Evolutionary conservation across 2,113 vertebrate species (phyloP).

Genomic region (Rousettus leschenaultii): DNA sequence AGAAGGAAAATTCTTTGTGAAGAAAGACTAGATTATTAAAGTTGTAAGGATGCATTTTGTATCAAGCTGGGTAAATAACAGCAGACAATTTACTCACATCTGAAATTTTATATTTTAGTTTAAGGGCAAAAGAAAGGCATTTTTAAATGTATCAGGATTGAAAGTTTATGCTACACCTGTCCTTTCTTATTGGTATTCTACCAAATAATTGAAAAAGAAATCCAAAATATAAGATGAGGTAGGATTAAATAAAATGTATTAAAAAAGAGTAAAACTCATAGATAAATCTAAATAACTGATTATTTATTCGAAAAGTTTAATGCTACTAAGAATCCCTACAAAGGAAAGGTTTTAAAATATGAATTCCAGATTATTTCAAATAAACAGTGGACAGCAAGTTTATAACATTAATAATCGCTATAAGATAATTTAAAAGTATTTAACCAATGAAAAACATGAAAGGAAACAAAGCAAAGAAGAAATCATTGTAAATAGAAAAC

Average conservation of each 20-base stretch:
- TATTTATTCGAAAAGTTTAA: neutral
- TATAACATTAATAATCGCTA: neutral
- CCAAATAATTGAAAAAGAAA: conserved; percentile 4
- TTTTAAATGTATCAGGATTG: neutral
- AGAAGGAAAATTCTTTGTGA: neutral
- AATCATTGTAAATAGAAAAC: neutral
- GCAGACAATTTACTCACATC: neutral
- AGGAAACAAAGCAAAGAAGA: neutral
- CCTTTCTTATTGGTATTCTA: neutral
- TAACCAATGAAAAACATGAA: neutral
- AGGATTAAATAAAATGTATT: neutral
- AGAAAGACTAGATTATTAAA: neutral
- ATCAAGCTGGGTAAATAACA: neutral
- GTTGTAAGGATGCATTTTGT: neutral
- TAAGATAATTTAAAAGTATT: neutral
- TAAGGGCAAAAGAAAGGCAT: neutral
- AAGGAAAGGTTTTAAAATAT: neutral
- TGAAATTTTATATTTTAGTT: neutral
- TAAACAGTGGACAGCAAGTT: neutral
- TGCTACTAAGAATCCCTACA: neutral
- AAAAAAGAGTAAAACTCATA: neutral
- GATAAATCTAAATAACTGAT: neutral
- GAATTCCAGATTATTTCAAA: neutral
- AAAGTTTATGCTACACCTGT: neutral
- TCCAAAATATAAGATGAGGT: neutral